Evolutionary conservation across 2,797 vertebrate species (phyloP).

Genomic region (Melanotaenia nigrans): DNA sequence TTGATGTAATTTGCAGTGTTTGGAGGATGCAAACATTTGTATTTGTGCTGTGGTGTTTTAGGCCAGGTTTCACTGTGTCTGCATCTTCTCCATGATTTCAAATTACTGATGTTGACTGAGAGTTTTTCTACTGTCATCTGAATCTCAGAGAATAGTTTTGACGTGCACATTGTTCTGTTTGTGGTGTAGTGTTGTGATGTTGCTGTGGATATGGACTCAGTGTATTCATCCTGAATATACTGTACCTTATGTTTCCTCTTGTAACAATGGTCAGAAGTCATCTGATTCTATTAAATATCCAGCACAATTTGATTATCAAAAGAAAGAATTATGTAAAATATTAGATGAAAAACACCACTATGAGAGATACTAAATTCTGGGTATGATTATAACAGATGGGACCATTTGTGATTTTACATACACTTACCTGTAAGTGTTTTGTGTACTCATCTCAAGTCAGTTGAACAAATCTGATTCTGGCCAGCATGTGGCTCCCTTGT

Average conservation of each 20-base stretch:
- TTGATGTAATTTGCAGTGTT: slow-evolving; percentile 25
- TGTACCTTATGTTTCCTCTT: slow-evolving; percentile 16
- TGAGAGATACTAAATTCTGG: slow-evolving; percentile 19
- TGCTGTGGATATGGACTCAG: slow-evolving; percentile 18
- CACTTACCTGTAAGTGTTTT: slow-evolving; percentile 51
- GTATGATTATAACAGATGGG: slow-evolving; percentile 27
- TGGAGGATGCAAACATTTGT: slow-evolving; percentile 38
- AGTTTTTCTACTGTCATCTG: slow-evolving; percentile 3
- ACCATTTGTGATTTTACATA: slow-evolving; percentile 39
- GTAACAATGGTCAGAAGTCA: slow-evolving; percentile 50
- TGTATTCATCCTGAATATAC: slow-evolving; percentile 16
- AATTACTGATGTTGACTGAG: slow-evolving; percentile 6
- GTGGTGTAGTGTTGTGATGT: slow-evolving; percentile 42
- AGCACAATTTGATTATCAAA: slow-evolving; percentile 15
- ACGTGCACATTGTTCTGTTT: slow-evolving; percentile 39
- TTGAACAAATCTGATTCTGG: slow-evolving; percentile 54
- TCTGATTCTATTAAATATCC: slow-evolving; percentile 37
- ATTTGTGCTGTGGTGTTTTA: slow-evolving; percentile 59
- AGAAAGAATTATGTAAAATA: slow-evolving; percentile 3
- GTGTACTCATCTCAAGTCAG: slow-evolving; percentile 41
- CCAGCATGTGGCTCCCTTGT: slow-evolving; percentile 30
- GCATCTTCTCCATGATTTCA: slow-evolving; percentile 37
- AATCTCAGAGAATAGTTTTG: slow-evolving; percentile 30
- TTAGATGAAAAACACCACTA: slow-evolving; percentile 1
- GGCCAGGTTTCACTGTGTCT: slow-evolving; percentile 30